Evolutionary conservation across 2,888 invertebrate species (phyloP).

Genomic region (Nomada flava): DNA sequence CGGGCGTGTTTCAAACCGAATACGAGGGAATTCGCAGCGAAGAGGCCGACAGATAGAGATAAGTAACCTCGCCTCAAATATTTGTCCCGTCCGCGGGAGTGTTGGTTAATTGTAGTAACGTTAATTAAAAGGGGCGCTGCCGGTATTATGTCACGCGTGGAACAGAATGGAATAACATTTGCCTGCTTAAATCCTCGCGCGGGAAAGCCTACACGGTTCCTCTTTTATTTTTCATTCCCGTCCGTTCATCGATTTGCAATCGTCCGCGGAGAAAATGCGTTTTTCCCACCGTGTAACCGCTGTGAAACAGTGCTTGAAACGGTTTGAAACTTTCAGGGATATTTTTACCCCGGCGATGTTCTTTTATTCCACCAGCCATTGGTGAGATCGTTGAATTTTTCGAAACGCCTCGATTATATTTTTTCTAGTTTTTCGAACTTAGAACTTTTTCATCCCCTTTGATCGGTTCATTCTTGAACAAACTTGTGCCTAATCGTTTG

Average conservation of each 20-base stretch:
- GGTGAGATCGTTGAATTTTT: too few species aligned
- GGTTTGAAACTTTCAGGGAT: too few species aligned
- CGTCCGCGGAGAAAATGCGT: not conserved
- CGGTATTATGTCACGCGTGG: conserved; percentile 48
- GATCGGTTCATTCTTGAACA: too few species aligned
- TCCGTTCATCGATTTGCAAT: not conserved
- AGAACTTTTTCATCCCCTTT: too few species aligned
- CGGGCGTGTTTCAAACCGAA: conserved; percentile 20
- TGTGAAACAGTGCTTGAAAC: too few species aligned
- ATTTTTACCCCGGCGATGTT: too few species aligned
- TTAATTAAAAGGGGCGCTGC: conserved; percentile 53
- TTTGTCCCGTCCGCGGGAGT: conserved; percentile 44
- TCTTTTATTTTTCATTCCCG: not conserved
- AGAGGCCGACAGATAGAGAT: conserved; percentile 41
- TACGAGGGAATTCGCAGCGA: conserved; percentile 28
- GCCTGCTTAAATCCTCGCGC: conserved; percentile 34
- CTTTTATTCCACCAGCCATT: too few species aligned
- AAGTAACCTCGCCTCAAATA: conserved; percentile 55
- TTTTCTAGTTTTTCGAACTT: too few species aligned
- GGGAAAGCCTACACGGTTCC: not conserved
- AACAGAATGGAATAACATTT: conserved; percentile 47
- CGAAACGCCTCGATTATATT: too few species aligned
- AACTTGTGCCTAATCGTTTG: too few species aligned
- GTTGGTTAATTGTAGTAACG: conserved; percentile 58
- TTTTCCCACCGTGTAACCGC: too few species aligned